Base-by-base conservation (phyloP, 2,888 invertebrate genomes). In the Andrena flavipes region DNA sequence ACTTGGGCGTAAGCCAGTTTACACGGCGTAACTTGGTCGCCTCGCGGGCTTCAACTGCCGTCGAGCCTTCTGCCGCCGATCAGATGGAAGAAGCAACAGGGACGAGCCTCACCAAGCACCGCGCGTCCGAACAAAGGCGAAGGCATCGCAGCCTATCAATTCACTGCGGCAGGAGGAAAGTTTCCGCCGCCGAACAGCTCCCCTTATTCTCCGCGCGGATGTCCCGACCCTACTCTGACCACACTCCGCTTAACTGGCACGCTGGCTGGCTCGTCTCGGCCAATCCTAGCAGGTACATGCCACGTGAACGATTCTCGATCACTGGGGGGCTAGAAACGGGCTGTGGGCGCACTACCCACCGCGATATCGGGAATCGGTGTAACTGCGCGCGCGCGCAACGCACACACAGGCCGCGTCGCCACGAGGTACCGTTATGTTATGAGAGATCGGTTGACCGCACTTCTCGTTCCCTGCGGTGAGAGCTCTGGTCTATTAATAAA, bases 1-100 rank as follows among this genome's bases (percentile, higher is more conserved):
- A 91, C 84, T 90, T 91, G 91, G 68, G 63, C 63, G 35, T 87
- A 87, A 90, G 91, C 93, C 93, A 93, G 93, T 86, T 93, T 92
- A 88, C 76, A 71, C 73, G 51, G 10, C 23, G 35, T 33, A 35
- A 30, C 10, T 29, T 63, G 48, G 56, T 20, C 13, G 29, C 10
- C 10, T 6, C 1, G 42, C 42, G 20, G 33, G 35, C 2, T 10
- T 51, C 7, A 26, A 42, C 51, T n/a, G 49, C 42, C 26, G 16
- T 48, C 48, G n/a, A 60, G 29, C 10, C 20, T 51, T 13, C 42
- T 42, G 16, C 42, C 35, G 30, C 16, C 10, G 30, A 59, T 0
- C 2, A 20, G 13, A 20, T 10, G 16, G 10, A 5, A 4, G 8
- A 29, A 16, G 26, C 2, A 6, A 48, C 20, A 33, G 2, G 2